Conservation (phyloP, 2,797 vertebrate species). For the Austrolebias charrua region DNA sequence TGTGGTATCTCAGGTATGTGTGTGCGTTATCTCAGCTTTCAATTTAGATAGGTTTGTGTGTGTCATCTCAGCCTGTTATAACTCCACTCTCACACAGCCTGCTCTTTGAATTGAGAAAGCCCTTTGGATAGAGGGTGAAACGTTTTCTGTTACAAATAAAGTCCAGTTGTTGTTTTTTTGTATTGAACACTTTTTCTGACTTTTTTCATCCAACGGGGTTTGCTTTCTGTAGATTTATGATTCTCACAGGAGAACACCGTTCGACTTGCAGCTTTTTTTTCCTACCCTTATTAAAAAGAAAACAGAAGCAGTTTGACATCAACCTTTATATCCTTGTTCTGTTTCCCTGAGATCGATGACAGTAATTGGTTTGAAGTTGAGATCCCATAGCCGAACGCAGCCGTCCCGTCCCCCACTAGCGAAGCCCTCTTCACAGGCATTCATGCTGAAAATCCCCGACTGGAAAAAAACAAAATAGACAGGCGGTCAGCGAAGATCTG, state of each 20-base stretch:
- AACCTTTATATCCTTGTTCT: conserved; percentile 99
- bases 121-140: no score
- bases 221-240: conserved; percentile 3
- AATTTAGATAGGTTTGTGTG: no score
- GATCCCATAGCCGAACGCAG: conserved; percentile 97
- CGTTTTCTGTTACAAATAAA: no score
- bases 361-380: conserved; percentile 99
- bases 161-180: no score
- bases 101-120: no score
- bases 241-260: conserved; percentile 13
- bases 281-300: conserved; percentile 15
- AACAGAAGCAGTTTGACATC: conserved; percentile 60
- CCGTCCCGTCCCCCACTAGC: conserved; percentile 97
- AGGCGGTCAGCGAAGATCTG: conserved; percentile 67
- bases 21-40: no score
- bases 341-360: conserved; percentile 99
- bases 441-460: conserved; percentile 99
- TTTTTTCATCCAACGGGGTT: background rate
- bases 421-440: conserved; percentile 98
- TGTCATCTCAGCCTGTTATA: no score
- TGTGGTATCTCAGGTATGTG: no score
- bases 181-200: no score
- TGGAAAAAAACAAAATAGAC: conserved; percentile 76
- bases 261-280: conserved; percentile 32
- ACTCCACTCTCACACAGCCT: no score